These are phyloP conservation scores for Acanthococcus lagerstroemiae DNA, from an alignment of 2,888 invertebrate species.

Conservation along the genomic window DNA sequence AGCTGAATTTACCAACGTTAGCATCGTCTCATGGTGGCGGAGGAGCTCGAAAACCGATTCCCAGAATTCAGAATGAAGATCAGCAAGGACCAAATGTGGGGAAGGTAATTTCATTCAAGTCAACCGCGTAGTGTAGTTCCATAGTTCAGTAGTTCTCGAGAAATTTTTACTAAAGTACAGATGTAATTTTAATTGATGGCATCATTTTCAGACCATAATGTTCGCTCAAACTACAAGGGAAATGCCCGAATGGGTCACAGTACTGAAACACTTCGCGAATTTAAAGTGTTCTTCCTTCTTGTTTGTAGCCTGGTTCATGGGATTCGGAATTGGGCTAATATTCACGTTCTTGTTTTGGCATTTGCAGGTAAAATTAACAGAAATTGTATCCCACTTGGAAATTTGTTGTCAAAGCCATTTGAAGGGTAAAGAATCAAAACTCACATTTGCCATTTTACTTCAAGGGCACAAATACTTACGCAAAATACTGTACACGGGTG, in stretches of 20 bases:
- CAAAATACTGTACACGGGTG: too few species aligned
- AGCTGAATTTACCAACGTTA: slow-evolving; percentile 68
- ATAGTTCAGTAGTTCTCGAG: not conserved
- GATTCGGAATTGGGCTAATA: slow-evolving; percentile 95
- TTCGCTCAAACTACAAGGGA: slow-evolving; percentile 83
- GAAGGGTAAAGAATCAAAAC: too few species aligned
- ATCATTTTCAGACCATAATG: slow-evolving; percentile 60
- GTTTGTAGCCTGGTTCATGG: slow-evolving; percentile 98
- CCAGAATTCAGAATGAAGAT: not conserved
- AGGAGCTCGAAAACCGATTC: slow-evolving; percentile 20
- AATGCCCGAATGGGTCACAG: slow-evolving; percentile 89
- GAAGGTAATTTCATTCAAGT: slow-evolving; percentile 32
- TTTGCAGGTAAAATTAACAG: slow-evolving; percentile 47
- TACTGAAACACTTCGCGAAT: slow-evolving; percentile 79
- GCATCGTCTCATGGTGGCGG: slow-evolving; percentile 38
- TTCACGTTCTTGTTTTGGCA: slow-evolving; percentile 99
- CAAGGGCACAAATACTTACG: too few species aligned
- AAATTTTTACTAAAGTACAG: not conserved
- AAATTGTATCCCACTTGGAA: not conserved
- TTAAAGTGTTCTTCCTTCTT: slow-evolving; percentile 84
- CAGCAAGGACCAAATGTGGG: slow-evolving; percentile 30
- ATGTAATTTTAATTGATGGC: not conserved
- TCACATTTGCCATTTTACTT: too few species aligned
- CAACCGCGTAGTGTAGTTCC: not conserved
- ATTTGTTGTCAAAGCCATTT: too few species aligned